phyloP scores from a whole-genome alignment of 2,113 vertebrate species.

The Turnix velox region DNA sequence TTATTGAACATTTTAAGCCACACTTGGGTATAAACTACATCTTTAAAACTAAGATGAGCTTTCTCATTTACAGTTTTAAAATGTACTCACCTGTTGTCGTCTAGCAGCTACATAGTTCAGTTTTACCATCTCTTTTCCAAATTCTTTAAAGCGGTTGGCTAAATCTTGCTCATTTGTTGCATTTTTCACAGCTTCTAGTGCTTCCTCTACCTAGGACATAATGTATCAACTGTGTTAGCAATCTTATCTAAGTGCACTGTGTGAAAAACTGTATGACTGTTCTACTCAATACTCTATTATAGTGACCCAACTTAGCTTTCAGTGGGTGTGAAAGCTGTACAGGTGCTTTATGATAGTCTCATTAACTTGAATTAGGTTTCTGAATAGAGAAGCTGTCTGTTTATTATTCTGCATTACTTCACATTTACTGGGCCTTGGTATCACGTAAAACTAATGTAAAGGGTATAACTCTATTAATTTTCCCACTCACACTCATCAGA shows the following conservation, averaged over 20 bases:
- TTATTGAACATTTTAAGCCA: background rate
- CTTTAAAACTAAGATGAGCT: background rate
- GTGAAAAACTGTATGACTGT: background rate
- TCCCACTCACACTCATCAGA: background rate
- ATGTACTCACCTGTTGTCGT: conserved; percentile 86
- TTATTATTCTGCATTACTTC: background rate
- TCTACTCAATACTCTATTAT: background rate
- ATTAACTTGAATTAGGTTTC: background rate
- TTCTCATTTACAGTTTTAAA: background rate
- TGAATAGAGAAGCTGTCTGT: background rate
- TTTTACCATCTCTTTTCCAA: conserved; percentile 99
- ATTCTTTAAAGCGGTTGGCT: conserved; percentile 97
- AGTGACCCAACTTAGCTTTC: background rate
- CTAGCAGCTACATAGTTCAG: conserved; percentile 96
- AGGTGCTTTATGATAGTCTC: background rate
- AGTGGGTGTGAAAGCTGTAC: too few species aligned
- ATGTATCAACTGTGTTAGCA: background rate
- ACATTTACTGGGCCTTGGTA: background rate
- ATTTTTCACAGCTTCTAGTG: conserved; percentile 93
- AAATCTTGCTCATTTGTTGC: conserved; percentile 97
- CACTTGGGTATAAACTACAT: background rate
- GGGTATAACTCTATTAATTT: background rate
- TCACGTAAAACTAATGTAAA: background rate
- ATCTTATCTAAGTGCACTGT: background rate
- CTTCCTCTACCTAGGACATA: conserved; percentile 86